These are phyloP conservation scores for Strix occidentalis DNA, from an alignment of 2,797 vertebrate species.

Conservation along the genomic window DNA sequence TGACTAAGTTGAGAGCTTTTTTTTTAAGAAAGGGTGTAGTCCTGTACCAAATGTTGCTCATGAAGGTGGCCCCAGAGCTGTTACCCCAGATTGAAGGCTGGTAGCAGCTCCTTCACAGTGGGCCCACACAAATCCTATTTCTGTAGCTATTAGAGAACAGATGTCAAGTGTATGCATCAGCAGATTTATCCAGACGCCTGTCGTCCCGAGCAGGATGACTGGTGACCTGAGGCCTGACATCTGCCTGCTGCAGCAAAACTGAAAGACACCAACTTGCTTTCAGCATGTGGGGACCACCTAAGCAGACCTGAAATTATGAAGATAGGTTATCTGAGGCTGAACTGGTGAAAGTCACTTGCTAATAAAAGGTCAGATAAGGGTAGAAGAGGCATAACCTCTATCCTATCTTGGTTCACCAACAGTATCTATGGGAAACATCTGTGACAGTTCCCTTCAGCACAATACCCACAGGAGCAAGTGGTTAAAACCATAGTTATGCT, in stretches of 20 bases:
- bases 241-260: not conserved
- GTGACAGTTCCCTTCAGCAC: not conserved
- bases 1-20: not conserved
- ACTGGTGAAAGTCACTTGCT: not conserved
- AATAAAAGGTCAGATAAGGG: not conserved
- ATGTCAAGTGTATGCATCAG: not conserved
- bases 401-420: not conserved
- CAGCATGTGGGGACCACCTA: not conserved
- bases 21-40: not conserved
- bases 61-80: not conserved
- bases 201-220: not conserved
- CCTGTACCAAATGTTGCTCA: not conserved
- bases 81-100: not conserved
- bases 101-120: not conserved
- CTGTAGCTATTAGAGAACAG: not conserved
- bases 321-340: not conserved
- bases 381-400: not conserved
- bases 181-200: not conserved
- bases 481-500: accelerated
- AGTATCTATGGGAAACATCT: not conserved
- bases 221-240: not conserved
- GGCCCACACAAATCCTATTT: not conserved
- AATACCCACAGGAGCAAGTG: not conserved
- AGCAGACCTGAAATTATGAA: not conserved
- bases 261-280: not conserved